phyloP scores from a whole-genome alignment of 1,140 invertebrate species.

The Panonychus citri region DNA sequence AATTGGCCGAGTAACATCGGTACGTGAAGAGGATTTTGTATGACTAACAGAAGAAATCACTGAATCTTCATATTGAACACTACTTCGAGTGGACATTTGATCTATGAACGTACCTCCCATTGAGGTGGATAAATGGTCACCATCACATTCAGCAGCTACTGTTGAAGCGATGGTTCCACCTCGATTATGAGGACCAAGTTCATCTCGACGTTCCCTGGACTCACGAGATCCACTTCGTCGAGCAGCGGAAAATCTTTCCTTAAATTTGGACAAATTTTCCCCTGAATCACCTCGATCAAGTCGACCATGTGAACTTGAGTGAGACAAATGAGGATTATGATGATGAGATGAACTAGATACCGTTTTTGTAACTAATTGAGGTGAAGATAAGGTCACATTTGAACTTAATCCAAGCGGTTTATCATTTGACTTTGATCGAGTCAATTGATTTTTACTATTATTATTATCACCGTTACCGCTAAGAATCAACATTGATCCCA shows the following conservation, averaged over 20 bases:
- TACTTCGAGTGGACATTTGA: neutral
- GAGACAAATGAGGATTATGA: neutral
- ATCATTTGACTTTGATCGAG: neutral
- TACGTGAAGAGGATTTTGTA: neutral
- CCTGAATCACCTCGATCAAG: neutral
- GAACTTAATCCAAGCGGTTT: neutral
- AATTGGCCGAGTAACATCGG: neutral
- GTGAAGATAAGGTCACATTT: neutral
- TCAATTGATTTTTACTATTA: neutral
- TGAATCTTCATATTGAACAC: conserved; percentile 1
- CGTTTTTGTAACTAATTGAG: neutral
- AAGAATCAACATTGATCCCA: conserved; percentile 21
- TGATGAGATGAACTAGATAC: neutral
- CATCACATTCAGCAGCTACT: conserved; percentile 1
- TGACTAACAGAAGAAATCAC: neutral
- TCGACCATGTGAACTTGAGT: neutral
- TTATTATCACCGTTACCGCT: conserved; percentile 6
- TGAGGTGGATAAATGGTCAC: conserved; percentile 1
- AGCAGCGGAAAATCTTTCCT: neutral
- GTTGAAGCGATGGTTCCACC: neutral
- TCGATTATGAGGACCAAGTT: conserved; percentile 14
- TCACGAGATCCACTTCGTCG: conserved; percentile 9
- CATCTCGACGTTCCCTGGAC: conserved; percentile 13
- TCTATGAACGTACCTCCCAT: neutral
- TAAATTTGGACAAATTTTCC: neutral